Conservation (phyloP, 2,888 invertebrate species). For the Liodrosophila aerea region DNA sequence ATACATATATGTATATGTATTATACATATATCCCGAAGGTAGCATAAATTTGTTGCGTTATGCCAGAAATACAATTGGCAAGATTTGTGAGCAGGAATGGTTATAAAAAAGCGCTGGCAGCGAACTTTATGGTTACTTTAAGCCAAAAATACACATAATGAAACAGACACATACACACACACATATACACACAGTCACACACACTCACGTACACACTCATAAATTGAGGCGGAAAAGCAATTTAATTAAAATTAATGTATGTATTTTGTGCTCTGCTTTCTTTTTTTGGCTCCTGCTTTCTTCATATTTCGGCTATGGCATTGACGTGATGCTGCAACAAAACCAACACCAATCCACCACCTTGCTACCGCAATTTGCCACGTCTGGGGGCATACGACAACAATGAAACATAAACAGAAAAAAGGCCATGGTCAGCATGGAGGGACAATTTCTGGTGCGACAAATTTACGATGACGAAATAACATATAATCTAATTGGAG, state of each 20-base stretch:
- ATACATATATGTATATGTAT: not conserved
- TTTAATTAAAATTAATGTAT: constrained; percentile 77
- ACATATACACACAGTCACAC: constrained; percentile 24
- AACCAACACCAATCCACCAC: constrained; percentile 5
- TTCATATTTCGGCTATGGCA: constrained; percentile 44
- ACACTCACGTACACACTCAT: constrained; percentile 26
- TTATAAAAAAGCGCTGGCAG: constrained; percentile 27
- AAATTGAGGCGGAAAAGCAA: constrained; percentile 61
- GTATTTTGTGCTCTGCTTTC: constrained; percentile 41
- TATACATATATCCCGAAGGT: not conserved
- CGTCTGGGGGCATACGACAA: constrained; percentile 4
- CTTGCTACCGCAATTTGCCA: no score
- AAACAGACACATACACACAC: constrained; percentile 18
- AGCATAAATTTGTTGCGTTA: not conserved
- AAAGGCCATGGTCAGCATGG: constrained; percentile 96
- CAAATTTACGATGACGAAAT: constrained; percentile 98
- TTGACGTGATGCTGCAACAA: constrained; percentile 40
- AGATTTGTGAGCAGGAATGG: constrained; percentile 15
- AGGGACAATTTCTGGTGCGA: constrained; percentile 96
- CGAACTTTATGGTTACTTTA: constrained; percentile 26
- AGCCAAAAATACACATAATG: constrained; percentile 32
- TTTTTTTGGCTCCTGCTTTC: constrained; percentile 9
- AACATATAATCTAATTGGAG: constrained; percentile 95
- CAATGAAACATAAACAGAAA: constrained; percentile 84
- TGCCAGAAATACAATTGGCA: constrained; percentile 14